Percentiles rank a stretch among this genome's conserved stretches.
Conservation (phyloP, 2,888 invertebrate species). For the Miltochrista miniata region DNA sequence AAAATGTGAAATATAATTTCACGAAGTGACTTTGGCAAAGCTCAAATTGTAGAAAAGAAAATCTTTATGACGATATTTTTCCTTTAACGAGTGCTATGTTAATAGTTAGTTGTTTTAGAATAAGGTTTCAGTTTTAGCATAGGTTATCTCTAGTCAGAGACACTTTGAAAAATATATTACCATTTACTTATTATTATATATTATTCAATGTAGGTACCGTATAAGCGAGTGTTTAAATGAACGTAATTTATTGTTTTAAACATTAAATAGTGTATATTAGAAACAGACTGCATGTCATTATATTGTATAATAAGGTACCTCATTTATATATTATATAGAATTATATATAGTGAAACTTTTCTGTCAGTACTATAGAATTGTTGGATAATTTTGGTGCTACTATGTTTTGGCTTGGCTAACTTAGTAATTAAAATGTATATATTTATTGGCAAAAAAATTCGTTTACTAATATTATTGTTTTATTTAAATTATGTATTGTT, state of each 20-base stretch:
- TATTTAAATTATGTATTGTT: conserved; percentile 39
- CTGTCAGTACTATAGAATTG: conserved; percentile 63
- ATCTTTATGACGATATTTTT: conserved; percentile 55
- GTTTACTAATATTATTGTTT: conserved; percentile 53
- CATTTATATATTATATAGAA: conserved; percentile 22
- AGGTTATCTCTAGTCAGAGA: conserved; percentile 83
- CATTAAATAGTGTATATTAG: conserved; percentile 59
- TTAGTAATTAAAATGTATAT: conserved; percentile 73
- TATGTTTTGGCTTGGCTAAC: conserved; percentile 78
- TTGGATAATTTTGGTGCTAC: conserved; percentile 79
- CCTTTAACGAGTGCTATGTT: conserved; percentile 78
- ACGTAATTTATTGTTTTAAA: conserved; percentile 74
- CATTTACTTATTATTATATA: conserved; percentile 75
- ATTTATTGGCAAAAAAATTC: conserved; percentile 75
- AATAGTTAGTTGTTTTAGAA: conserved; percentile 64
- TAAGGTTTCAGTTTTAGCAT: conserved; percentile 72
- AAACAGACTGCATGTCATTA: conserved; percentile 65
- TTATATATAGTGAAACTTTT: conserved; percentile 68
- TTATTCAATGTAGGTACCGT: conserved; percentile 68
- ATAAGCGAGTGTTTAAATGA: conserved; percentile 71
- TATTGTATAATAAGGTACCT: conserved; percentile 44
- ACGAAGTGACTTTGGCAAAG: conserved; percentile 75
- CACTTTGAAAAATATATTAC: conserved; percentile 75
- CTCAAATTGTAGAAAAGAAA: conserved; percentile 67
- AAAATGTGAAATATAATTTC: conserved; percentile 76